Percentiles rank a stretch among this genome's conserved stretches.
phyloP scores from a whole-genome alignment of 2,888 invertebrate species.

The Germaria angustata region DNA sequence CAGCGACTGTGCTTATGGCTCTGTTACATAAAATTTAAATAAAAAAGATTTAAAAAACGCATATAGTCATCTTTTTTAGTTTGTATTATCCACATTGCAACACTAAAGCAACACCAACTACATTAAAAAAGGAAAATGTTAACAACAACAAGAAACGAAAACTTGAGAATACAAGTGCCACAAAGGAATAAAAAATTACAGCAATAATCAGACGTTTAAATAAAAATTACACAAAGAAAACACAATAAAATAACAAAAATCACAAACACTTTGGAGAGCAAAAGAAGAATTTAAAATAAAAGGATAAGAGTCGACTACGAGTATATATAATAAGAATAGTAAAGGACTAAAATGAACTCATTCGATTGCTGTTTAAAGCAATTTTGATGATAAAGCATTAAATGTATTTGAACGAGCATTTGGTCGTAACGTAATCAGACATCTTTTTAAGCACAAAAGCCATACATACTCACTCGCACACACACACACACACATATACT shows the following conservation, averaged over 20 bases:
- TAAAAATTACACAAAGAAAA: slow-evolving; percentile 56
- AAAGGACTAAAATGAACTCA: slow-evolving; percentile 49
- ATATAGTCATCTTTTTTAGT: slow-evolving; percentile 13
- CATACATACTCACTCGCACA: background rate
- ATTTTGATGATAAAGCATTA: slow-evolving; percentile 59
- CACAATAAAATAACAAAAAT: background rate
- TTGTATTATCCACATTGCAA: slow-evolving; percentile 50
- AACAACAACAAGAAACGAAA: slow-evolving; percentile 12
- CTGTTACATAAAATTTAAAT: background rate
- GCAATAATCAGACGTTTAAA: slow-evolving; percentile 62
- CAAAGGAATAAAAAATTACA: slow-evolving; percentile 49
- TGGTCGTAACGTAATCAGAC: slow-evolving; percentile 3
- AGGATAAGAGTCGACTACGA: slow-evolving; percentile 25
- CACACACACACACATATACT: background rate
- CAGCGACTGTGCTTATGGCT: slow-evolving; percentile 51
- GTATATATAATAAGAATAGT: background rate
- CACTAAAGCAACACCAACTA: slow-evolving; percentile 26
- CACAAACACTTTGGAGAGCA: background rate
- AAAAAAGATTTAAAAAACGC: slow-evolving; percentile 4
- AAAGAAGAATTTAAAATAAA: background rate
- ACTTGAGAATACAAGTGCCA: slow-evolving; percentile 16
- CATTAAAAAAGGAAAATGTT: background rate
- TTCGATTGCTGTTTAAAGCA: slow-evolving; percentile 43
- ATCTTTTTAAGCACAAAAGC: background rate
- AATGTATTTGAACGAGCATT: slow-evolving; percentile 34